Base-by-base conservation (phyloP, 2,888 invertebrate genomes). In the Autographa pulchrina region DNA sequence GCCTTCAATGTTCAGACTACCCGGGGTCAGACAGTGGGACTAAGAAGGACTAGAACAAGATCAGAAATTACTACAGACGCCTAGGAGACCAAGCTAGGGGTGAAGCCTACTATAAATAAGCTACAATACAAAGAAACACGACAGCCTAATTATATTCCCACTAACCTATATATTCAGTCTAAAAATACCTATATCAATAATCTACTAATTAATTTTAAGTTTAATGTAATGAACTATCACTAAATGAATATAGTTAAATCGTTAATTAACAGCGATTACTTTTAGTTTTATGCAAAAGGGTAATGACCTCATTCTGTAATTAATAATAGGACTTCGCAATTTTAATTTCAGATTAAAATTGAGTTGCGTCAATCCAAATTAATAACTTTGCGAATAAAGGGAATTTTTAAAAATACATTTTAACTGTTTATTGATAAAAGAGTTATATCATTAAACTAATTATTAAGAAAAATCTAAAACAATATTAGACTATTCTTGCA, bases 41-140 rank as follows among this genome's bases (percentile, higher is more conserved):
- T 74, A 72, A 85, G 82, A 78, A 80, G 85, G 86, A 88, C 89
- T 89, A 89, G 86, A 89, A 89, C 85, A 82, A 83, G 85, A 84
- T 81, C 59, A 86, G 84, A 84, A 78, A 66, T 83, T 81, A 86
- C 86, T 82, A 83, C 64, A 81, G 75, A 78, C 68, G 76, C 75
- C 72, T 70, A 75, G 41, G 48, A 32, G 70, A 66, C 75, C 67
- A 71, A 70, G 70, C 65, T 62, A 59, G 70, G 60, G 68, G 58
- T 62, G 59, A 66, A 48, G 48, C 48, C 48, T 48, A 48, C 11
- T 11, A 9, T 38, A 11, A n/a, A 48, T 31, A 66, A 67, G 70
- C 70, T 67, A 41, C 69, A 79, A 9, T 11, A 18, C 43, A 62
- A 48, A 62, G 52, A 61, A 56, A 14, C 64, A 35, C 58, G 64